These are phyloP conservation scores for Mellivora capensis DNA, from an alignment of 2,113 vertebrate genomes.

Conservation along the genomic window DNA sequence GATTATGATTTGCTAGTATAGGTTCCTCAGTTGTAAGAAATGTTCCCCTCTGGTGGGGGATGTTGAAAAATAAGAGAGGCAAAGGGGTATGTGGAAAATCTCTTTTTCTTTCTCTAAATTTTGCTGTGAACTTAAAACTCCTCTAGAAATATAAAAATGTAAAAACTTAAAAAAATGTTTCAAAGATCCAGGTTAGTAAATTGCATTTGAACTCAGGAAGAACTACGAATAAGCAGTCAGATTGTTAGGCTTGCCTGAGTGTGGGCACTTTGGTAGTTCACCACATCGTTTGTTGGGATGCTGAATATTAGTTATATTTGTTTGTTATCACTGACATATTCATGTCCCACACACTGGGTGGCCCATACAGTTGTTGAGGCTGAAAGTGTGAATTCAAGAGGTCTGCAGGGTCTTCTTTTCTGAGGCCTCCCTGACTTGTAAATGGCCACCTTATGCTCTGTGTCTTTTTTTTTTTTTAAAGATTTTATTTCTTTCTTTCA, in stretches of 20 bases:
- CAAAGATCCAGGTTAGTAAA: neutral
- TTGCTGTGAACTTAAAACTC: neutral
- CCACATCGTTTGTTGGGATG: neutral
- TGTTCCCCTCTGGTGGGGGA: no score
- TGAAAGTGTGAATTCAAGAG: no score
- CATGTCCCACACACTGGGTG: neutral
- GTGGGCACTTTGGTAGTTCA: no score
- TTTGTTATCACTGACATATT: neutral
- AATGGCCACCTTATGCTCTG: no score
- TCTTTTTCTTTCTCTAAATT: neutral
- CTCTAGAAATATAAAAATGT: neutral
- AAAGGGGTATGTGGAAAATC: neutral
- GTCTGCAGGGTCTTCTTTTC: neutral
- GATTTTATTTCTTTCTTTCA: no score
- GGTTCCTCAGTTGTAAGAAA: neutral
- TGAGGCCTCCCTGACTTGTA: neutral
- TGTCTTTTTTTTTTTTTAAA: no score
- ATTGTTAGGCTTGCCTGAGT: neutral
- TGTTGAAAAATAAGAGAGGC: neutral
- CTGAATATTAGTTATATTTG: neutral
- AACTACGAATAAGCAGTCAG: neutral
- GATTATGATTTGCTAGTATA: neutral
- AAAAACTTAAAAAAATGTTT: neutral
- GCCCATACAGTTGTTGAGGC: neutral
- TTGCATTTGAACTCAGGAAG: neutral